Evolutionary conservation across 1,140 invertebrate species (phyloP).

Genomic region (Hyposmocoma kahamanoa): DNA sequence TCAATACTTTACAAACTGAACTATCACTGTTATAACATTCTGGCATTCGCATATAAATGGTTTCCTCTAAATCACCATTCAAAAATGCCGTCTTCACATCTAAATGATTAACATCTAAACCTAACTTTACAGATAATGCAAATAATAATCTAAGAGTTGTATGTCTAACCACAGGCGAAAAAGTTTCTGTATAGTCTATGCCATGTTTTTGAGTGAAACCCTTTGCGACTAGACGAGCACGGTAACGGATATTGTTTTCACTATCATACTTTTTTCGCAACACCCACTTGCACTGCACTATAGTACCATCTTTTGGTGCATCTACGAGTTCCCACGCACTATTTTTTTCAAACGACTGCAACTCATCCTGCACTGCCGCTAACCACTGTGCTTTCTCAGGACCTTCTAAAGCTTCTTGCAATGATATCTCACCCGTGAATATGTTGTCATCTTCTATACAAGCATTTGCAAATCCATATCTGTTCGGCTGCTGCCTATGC

Average conservation of each 20-base stretch:
- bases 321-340: constrained; percentile 40
- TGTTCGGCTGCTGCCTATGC: constrained; percentile 8
- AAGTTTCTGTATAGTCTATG: constrained; percentile 24
- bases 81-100: constrained; percentile 51
- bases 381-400: constrained; percentile 4
- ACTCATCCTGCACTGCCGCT: constrained; percentile 15
- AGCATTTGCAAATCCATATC: constrained; percentile 8
- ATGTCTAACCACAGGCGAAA: constrained; percentile 40
- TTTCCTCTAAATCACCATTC: constrained; percentile 53
- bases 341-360: constrained; percentile 22
- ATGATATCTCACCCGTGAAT: constrained; percentile 6
- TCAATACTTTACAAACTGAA: constrained; percentile 15
- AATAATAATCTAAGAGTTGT: constrained; percentile 48
- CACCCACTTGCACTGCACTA: constrained; percentile 48
- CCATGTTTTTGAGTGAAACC: constrained; percentile 35
- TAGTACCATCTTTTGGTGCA: constrained; percentile 22
- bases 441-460: constrained; percentile 8
- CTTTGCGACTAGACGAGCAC: constrained; percentile 62
- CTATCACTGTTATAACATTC: constrained; percentile 6
- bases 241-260: constrained; percentile 35
- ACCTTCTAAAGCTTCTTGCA: constrained; percentile 14
- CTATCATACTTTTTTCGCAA: constrained; percentile 41
- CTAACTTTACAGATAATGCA: constrained; percentile 31
- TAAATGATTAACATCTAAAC: constrained; percentile 23
- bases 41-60: constrained; percentile 36